These are phyloP conservation scores for Uropsilus gracilis DNA, from an alignment of 2,113 vertebrate genomes.

Conservation along the genomic window DNA sequence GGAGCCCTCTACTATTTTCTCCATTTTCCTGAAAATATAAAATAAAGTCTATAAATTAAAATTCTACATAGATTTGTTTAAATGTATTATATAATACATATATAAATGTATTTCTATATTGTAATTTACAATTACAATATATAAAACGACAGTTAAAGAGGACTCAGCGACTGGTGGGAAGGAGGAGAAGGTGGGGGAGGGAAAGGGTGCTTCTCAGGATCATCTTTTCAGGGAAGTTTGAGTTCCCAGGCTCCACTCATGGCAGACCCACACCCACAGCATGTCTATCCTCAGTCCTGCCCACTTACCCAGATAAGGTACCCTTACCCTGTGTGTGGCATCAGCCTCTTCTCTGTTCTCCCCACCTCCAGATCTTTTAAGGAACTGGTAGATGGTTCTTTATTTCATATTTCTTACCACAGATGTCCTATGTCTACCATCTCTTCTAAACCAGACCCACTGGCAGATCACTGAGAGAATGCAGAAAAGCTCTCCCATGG, in stretches of 20 bases:
- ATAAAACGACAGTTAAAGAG: background rate
- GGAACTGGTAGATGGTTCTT: background rate
- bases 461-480: background rate
- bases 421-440: background rate
- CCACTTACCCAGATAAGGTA: background rate
- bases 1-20: background rate
- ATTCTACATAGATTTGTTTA: background rate
- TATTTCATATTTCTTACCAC: background rate
- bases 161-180: background rate
- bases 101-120: background rate
- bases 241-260: background rate
- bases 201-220: background rate
- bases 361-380: background rate
- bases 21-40: conserved; percentile 29
- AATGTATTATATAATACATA: background rate
- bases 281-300: background rate
- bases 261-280: background rate
- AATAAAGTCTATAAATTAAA: background rate
- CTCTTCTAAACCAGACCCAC: background rate
- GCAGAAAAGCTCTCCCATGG: background rate
- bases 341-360: background rate
- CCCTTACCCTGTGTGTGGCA: rapidly evolving
- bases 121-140: background rate
- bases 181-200: background rate
- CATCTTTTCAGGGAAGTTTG: background rate